Evolutionary conservation across 2,797 vertebrate species (phyloP).

Genomic region (Coregonus ussuriensis): DNA sequence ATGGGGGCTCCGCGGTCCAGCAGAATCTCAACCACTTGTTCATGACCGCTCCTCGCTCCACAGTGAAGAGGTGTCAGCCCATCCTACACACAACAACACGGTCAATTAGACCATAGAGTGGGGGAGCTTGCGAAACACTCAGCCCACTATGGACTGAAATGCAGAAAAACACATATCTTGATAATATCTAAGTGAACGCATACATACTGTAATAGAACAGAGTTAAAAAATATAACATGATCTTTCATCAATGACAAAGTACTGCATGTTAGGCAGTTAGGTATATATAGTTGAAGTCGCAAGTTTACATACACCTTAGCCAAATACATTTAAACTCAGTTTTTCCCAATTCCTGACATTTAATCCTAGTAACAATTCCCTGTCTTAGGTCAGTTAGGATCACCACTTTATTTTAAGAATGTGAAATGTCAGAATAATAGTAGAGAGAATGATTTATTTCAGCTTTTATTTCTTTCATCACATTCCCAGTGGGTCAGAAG

Average conservation of each 20-base stretch:
- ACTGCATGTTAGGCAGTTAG: neutral
- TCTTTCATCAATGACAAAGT: neutral
- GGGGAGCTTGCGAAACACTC: neutral
- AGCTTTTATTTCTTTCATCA: too few relatives aligned
- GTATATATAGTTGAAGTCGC: too few relatives aligned
- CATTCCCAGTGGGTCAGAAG: too few relatives aligned
- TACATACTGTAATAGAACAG: neutral
- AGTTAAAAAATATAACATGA: neutral
- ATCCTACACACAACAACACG: constrained; percentile 75
- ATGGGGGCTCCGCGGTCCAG: constrained; percentile 94
- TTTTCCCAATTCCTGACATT: too few relatives aligned
- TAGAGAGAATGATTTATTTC: too few relatives aligned
- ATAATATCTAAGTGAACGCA: neutral
- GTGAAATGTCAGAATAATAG: too few relatives aligned
- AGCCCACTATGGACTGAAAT: neutral
- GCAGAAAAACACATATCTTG: neutral
- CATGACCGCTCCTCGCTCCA: constrained; percentile 93
- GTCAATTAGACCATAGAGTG: constrained; percentile 2
- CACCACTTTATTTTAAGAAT: too few relatives aligned
- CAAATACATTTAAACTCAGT: too few relatives aligned
- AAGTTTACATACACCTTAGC: too few relatives aligned
- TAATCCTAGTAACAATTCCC: too few relatives aligned
- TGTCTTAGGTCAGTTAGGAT: too few relatives aligned
- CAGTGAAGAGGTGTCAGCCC: constrained; percentile 97
- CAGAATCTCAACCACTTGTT: constrained; percentile 96